Conservation (phyloP, 2,797 vertebrate species). For the Rhynchotus rufescens region DNA sequence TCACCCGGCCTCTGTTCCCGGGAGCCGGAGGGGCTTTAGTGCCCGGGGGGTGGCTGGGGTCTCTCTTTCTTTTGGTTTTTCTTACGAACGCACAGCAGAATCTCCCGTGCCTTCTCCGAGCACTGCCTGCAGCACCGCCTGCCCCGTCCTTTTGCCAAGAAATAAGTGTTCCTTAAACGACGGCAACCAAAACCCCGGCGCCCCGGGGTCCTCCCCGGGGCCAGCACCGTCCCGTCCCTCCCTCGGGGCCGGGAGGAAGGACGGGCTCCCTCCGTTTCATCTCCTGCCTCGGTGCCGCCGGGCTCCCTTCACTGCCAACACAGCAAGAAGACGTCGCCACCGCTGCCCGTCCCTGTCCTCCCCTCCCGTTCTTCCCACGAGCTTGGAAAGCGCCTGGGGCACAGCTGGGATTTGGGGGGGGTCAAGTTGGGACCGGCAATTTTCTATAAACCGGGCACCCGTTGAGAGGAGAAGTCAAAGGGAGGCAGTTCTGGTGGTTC, state of each 20-base stretch:
- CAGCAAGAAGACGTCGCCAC: conserved; percentile 30
- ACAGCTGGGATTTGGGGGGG: background rate
- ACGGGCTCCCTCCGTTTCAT: background rate
- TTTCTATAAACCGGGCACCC: background rate
- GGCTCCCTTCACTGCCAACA: conserved; percentile 61
- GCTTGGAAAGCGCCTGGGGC: background rate
- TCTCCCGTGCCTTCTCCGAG: conserved; percentile 76
- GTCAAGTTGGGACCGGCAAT: background rate
- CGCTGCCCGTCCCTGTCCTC: background rate
- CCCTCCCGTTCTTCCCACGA: background rate
- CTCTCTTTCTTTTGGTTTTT: background rate
- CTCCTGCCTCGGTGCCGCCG: conserved; percentile 21
- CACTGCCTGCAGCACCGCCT: conserved; percentile 74
- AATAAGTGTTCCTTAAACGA: conserved; percentile 74
- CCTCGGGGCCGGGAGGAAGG: background rate
- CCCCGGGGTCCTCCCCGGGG: conserved; percentile 22
- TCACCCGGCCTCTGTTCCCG: background rate
- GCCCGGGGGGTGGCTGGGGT: background rate
- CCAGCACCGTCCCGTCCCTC: background rate
- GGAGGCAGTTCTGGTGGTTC: conserved; percentile 31
- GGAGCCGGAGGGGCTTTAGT: background rate
- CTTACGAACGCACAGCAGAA: conserved; percentile 51
- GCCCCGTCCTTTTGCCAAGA: conserved; percentile 62
- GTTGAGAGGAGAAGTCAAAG: background rate
- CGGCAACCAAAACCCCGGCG: conserved; percentile 36